A percentile compares a stretch with the other conserved stretches of the same genome.
Evolutionary conservation across 2,888 invertebrate species (phyloP).

Genomic region (Eueremaeus valkanovi): DNA sequence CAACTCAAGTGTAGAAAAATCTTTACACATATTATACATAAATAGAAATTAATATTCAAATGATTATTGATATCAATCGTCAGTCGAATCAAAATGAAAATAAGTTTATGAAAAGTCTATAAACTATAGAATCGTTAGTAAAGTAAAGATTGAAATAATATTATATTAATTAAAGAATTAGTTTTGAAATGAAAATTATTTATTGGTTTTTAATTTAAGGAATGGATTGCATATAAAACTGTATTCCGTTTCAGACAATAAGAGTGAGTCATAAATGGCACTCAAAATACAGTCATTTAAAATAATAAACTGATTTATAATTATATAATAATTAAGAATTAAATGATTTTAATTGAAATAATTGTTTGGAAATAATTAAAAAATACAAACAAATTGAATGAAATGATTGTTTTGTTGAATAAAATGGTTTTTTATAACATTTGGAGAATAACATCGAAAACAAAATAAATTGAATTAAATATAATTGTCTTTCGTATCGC

Average conservation of each 20-base stretch:
- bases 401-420: not conserved
- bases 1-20: too few relatives aligned
- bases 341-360: not conserved
- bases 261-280: slow-evolving; percentile 11
- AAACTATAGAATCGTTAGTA: too few relatives aligned
- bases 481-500: slow-evolving; percentile 46
- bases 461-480: slow-evolving; percentile 49
- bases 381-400: not conserved
- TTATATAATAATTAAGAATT: not conserved
- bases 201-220: not conserved
- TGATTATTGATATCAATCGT: too few relatives aligned
- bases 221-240: slow-evolving; percentile 7
- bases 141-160: too few relatives aligned
- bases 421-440: not conserved
- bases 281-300: not conserved
- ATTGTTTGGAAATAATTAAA: not conserved
- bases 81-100: too few relatives aligned
- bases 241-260: not conserved
- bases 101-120: too few relatives aligned
- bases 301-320: not conserved
- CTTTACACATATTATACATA: too few relatives aligned
- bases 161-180: not conserved
- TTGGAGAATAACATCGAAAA: not conserved
- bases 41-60: too few relatives aligned
- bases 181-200: not conserved